Evolutionary conservation across 1,140 invertebrate genomes (phyloP).

Genomic region (Drosophila orosa): DNA sequence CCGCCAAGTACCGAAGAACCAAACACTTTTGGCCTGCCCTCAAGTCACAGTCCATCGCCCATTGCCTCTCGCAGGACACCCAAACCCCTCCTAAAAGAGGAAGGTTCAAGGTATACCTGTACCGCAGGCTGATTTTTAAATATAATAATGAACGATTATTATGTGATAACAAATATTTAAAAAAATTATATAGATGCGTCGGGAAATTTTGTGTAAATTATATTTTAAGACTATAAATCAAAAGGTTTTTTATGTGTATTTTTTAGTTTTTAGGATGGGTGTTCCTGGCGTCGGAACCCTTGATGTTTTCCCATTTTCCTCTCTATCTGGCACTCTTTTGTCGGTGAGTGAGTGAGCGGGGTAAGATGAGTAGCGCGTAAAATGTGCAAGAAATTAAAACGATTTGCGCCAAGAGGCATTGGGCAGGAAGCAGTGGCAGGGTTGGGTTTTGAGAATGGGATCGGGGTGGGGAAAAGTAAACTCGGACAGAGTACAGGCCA

Average conservation of each 20-base stretch:
- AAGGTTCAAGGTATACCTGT: slow-evolving; percentile 23
- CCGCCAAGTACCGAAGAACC: slow-evolving; percentile 61
- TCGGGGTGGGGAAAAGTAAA: slow-evolving; percentile 6
- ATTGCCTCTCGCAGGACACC: slow-evolving; percentile 25
- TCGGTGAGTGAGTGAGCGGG: slow-evolving; percentile 16
- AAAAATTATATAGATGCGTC: too few relatives aligned
- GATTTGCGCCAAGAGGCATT: slow-evolving; percentile 60
- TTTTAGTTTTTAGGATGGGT: neutral
- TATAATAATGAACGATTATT: too few relatives aligned
- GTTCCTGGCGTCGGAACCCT: neutral
- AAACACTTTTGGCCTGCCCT: slow-evolving; percentile 65
- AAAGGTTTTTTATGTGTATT: too few relatives aligned
- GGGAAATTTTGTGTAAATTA: too few relatives aligned
- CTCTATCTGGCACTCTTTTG: slow-evolving; percentile 27
- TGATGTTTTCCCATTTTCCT: slow-evolving; percentile 4
- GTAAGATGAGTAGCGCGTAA: slow-evolving; percentile 66
- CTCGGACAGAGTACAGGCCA: slow-evolving; percentile 25
- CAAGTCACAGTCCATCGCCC: slow-evolving; percentile 56
- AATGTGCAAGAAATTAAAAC: slow-evolving; percentile 79
- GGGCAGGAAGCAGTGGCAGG: slow-evolving; percentile 3
- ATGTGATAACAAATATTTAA: neutral
- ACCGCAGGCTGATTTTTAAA: too few relatives aligned
- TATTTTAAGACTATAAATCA: too few relatives aligned
- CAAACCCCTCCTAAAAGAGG: neutral
- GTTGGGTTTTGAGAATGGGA: neutral